Evolutionary conservation across 2,113 vertebrate genomes (phyloP).

Genomic region (Bujurquina vittata): DNA sequence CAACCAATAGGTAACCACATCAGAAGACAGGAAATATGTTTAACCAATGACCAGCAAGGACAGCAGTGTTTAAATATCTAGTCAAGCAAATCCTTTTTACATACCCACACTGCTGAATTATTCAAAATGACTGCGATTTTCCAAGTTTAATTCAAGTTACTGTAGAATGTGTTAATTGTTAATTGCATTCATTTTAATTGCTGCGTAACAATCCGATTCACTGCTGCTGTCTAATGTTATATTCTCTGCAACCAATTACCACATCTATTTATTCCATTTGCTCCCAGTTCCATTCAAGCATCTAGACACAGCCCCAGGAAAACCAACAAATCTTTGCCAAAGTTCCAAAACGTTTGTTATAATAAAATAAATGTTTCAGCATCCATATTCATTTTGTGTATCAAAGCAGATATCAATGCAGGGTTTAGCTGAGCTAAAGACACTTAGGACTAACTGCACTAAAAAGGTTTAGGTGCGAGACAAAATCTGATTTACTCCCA

Average conservation of each 20-base stretch:
- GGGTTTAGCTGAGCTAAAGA: constrained; percentile 5
- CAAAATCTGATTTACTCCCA: constrained; percentile 37
- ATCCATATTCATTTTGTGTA: not conserved
- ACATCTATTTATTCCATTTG: constrained; percentile 12
- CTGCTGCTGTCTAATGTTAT: not conserved
- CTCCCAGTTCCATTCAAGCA: not conserved
- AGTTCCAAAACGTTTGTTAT: not conserved
- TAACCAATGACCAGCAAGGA: not conserved
- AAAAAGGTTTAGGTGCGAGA: constrained; percentile 7
- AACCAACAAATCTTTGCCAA: not conserved
- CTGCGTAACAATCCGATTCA: not conserved
- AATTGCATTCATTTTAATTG: not conserved
- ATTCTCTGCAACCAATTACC: not conserved
- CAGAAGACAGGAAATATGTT: not conserved
- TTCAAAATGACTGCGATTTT: not conserved
- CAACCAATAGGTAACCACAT: not conserved
- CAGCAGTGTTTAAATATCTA: too few species aligned
- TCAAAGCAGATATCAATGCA: not conserved
- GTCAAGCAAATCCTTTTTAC: not conserved
- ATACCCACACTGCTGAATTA: not conserved
- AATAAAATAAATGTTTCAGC: not conserved
- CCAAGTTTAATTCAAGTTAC: too few species aligned
- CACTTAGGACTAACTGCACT: not conserved
- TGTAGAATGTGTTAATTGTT: rapidly evolving
- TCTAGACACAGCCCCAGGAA: constrained; percentile 10